phyloP scores from a whole-genome alignment of 1,140 invertebrate genomes.

The Capitella teleta region DNA sequence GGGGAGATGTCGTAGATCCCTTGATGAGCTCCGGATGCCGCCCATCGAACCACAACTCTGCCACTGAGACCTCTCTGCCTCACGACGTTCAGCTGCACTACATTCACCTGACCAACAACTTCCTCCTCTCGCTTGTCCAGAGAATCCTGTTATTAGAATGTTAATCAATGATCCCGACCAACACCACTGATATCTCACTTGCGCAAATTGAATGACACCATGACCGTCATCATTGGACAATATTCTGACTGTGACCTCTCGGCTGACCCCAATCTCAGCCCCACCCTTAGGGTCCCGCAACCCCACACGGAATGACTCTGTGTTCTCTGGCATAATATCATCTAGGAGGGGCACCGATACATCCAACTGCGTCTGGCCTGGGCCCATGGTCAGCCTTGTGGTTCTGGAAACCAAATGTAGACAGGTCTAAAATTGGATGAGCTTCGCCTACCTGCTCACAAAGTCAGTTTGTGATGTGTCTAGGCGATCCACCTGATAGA shows the following conservation, averaged over 20 bases:
- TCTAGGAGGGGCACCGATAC: conserved; percentile 24
- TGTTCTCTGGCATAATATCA: conserved; percentile 30
- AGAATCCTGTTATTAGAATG: conserved; percentile 29
- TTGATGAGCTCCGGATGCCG: conserved; percentile 25
- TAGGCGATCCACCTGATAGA: too few relatives aligned
- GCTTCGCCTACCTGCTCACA: too few relatives aligned
- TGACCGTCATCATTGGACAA: conserved; percentile 37
- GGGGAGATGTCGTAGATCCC: conserved; percentile 30
- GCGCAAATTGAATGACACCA: conserved; percentile 31
- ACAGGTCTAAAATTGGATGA: too few relatives aligned
- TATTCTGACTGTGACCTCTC: conserved; percentile 24
- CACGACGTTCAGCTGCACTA: conserved; percentile 22
- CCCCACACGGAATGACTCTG: conserved; percentile 28
- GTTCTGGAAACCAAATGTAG: conserved; percentile 16
- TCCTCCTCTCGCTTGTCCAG: conserved; percentile 20
- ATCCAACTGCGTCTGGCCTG: conserved; percentile 17
- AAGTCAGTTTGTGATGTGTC: too few relatives aligned
- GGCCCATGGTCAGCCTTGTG: conserved; percentile 28
- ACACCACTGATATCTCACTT: too few relatives aligned
- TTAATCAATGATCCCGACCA: too few relatives aligned
- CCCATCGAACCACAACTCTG: conserved; percentile 27
- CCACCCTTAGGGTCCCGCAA: conserved; percentile 22
- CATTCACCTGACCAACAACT: conserved; percentile 18
- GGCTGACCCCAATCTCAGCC: conserved; percentile 24
- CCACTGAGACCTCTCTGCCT: conserved; percentile 24